These are phyloP conservation scores for Streblospio benedicti DNA, from an alignment of 1,140 invertebrate species.

Conservation along the genomic window DNA sequence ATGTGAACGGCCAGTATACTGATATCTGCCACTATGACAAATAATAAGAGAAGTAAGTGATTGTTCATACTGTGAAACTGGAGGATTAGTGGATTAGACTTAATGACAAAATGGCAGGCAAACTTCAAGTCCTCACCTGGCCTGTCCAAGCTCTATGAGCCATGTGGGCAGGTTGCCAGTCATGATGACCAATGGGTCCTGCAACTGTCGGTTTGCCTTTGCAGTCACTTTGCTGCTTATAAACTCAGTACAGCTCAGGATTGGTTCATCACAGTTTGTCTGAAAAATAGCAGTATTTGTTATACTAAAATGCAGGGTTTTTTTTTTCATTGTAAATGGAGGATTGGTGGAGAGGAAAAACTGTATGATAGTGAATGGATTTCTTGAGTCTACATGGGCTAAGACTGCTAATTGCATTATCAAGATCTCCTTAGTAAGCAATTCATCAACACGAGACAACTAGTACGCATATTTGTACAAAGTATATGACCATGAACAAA, in stretches of 20 bases:
- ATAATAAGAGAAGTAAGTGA: background rate
- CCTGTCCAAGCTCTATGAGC: conserved; percentile 85
- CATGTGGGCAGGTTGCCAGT: conserved; percentile 91
- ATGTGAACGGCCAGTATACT: no score
- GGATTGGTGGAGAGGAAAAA: no score
- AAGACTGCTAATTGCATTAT: no score
- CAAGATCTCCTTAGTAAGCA: background rate
- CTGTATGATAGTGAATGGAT: no score
- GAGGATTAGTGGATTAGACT: no score
- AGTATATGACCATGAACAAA: no score
- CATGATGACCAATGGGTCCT: conserved; percentile 96
- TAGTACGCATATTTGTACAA: no score
- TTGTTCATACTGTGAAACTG: no score
- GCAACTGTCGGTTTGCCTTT: conserved; percentile 89
- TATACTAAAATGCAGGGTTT: background rate
- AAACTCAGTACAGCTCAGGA: conserved; percentile 53
- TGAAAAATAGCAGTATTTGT: conserved; percentile 11
- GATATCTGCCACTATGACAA: background rate
- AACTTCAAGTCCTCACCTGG: conserved; percentile 58
- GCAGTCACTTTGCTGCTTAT: conserved; percentile 74
- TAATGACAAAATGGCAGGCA: no score
- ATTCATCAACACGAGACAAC: background rate
- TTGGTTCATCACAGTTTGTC: conserved; percentile 23
- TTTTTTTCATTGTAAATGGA: no score
- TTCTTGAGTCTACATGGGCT: no score